Conservation (phyloP, 2,888 invertebrate genomes). For the Pyrrhosoma nymphula region DNA sequence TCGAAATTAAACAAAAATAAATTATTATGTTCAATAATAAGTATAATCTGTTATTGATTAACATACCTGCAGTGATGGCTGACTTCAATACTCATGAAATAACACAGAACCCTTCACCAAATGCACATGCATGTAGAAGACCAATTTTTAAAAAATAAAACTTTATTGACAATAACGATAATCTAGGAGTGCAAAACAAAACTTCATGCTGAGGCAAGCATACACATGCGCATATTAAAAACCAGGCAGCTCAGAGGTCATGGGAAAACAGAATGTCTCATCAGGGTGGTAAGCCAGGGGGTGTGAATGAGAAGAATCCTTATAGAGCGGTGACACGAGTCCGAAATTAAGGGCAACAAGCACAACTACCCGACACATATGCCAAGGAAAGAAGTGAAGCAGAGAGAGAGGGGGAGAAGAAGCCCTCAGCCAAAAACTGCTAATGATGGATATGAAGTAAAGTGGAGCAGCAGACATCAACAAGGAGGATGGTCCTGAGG, state of each 20-base stretch:
- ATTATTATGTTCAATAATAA: not conserved
- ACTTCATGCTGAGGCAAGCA: not conserved
- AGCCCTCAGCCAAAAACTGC: not conserved
- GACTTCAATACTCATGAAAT: not conserved
- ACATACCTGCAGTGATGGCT: not conserved
- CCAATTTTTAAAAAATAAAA: not conserved
- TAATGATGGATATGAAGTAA: not conserved
- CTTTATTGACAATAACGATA: not conserved
- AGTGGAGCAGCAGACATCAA: not conserved
- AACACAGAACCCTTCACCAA: not conserved
- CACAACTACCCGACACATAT: not conserved
- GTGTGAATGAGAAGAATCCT: not conserved
- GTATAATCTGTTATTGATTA: not conserved
- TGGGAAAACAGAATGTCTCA: constrained; percentile 1
- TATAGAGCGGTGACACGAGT: not conserved
- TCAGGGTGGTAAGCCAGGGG: not conserved
- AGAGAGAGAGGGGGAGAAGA: not conserved
- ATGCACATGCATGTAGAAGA: not conserved
- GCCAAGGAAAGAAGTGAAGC: not conserved
- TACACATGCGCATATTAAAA: not conserved
- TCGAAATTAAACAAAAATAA: not conserved
- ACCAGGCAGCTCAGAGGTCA: not conserved
- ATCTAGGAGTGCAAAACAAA: not conserved
- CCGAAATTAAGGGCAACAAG: not conserved
- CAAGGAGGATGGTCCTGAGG: not conserved